Conservation (phyloP, 64 coral and sea anemone species). For the Catalaphyllia jardinei region DNA sequence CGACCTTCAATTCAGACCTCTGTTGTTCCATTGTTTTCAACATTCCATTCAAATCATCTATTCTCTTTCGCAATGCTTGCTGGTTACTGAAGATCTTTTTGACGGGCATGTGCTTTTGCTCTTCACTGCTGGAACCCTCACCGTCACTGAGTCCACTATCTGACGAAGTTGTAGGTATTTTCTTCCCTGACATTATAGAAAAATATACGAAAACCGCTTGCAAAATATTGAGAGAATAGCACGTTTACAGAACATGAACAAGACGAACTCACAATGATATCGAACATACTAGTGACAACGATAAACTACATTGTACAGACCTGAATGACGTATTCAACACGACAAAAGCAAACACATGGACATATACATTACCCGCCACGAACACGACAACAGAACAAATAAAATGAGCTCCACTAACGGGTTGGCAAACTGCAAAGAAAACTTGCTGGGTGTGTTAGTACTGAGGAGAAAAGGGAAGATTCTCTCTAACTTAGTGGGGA, state of each 20-base stretch:
- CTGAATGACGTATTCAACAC: not conserved
- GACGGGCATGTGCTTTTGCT: slow-evolving; percentile 46
- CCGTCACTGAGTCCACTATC: slow-evolving; percentile 29
- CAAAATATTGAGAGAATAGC: not conserved
- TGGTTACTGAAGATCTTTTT: slow-evolving; percentile 60
- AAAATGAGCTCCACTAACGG: not conserved
- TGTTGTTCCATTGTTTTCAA: slow-evolving; percentile 59
- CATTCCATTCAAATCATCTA: slow-evolving; percentile 58
- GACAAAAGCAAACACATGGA: not conserved
- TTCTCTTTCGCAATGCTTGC: slow-evolving; percentile 37
- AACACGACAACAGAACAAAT: slow-evolving; percentile 10
- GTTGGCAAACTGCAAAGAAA: not conserved
- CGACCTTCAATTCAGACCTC: slow-evolving; percentile 16
- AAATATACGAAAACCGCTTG: not conserved
- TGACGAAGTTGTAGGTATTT: not conserved
- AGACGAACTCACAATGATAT: not conserved
- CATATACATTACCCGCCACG: slow-evolving; percentile 30
- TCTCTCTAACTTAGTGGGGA: not conserved
- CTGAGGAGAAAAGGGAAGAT: not conserved
- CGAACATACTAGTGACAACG: not conserved
- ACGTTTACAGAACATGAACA: not conserved
- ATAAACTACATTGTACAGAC: not conserved
- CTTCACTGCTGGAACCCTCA: slow-evolving; percentile 34
- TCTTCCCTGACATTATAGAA: not conserved
- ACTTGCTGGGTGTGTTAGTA: slow-evolving; percentile 15